Base-by-base conservation (phyloP, 2,113 vertebrate species). In the Chaetops frenatus region DNA sequence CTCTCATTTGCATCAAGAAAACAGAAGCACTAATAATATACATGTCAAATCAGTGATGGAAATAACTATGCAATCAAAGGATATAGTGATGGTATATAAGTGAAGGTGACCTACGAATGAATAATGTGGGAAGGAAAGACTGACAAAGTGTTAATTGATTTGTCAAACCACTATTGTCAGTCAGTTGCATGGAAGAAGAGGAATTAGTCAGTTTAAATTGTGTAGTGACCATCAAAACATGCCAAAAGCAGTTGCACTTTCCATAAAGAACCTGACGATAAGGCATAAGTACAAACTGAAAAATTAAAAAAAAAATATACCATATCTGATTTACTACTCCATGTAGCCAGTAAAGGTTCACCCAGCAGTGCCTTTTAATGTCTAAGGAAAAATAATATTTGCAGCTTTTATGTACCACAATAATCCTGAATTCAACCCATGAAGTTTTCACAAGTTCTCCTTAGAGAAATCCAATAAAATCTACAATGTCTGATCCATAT, bases 121-220 rank as follows among this genome's bases (percentile, higher is more conserved):
- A 90, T 88, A 66, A 85, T 23, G 62, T 85, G 91, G 81, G 91
- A 94, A 87, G 57, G 17, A 91, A 92, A 70, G 84, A 56, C 66
- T 94, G 81, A 92, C 50, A 70, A 94, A 88, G 76, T 92, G 85
- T 96, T 96, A 95, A 94, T 90, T 91, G 93, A 58, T 90, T 79
- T 94, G 90, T 94, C 93, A 95, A 92, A 48, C 19, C 33, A 78
- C 66, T 66, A 67, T 88, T 95, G 81, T 70, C 90, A 95, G 60
- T 86, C 72, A 81, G 42, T 50, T 77, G 21, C 47, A 73, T 31
- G 15, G 51, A 83, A 51, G 67, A 88, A 62, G 60, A 96, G 62
- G 88, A 97, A 94, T 90, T 83, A 94, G 54, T 76, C 84, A 73
- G 28, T 83, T 60, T 78, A 90, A 93, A 88, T 88, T 86, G 78